Percentiles rank a stretch among this genome's conserved stretches.
Conservation (phyloP, 2,797 vertebrate genomes). For the Hoplostethus atlanticus region DNA sequence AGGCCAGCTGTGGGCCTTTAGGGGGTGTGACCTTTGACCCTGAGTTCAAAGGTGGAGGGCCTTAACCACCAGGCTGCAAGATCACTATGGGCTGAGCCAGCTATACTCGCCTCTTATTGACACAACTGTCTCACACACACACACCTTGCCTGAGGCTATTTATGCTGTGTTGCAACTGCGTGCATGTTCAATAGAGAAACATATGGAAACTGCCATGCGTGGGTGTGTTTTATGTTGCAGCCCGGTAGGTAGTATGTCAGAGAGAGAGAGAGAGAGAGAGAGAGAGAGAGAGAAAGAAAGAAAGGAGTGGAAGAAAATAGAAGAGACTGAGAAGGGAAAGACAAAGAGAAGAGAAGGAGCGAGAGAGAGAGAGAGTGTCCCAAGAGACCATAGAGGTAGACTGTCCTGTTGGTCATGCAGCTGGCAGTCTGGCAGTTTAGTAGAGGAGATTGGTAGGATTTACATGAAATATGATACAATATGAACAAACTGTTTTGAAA, state of each 20-base stretch:
- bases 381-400: too few relatives aligned
- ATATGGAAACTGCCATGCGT: slow-evolving; percentile 47
- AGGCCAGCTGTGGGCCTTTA: slow-evolving; percentile 69
- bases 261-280: not conserved
- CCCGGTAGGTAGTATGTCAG: slow-evolving; percentile 49
- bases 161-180: slow-evolving; percentile 13
- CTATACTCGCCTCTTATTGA: slow-evolving; percentile 62
- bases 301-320: slow-evolving; percentile 1
- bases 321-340: not conserved
- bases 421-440: too few relatives aligned
- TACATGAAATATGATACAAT: too few relatives aligned
- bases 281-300: slow-evolving; percentile 1
- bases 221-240: slow-evolving; percentile 46
- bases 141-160: slow-evolving; percentile 32
- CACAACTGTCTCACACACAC: slow-evolving; percentile 53
- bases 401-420: too few relatives aligned
- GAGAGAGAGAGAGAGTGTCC: not conserved
- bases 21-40: slow-evolving; percentile 62
- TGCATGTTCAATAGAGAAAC: slow-evolving; percentile 40
- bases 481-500: too few relatives aligned
- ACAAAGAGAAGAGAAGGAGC: not conserved
- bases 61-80: slow-evolving; percentile 54
- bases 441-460: too few relatives aligned
- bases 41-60: slow-evolving; percentile 69
- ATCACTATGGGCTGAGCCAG: slow-evolving; percentile 65